Evolutionary conservation across 1,140 invertebrate genomes (phyloP), one percentile per base, ranked within the genome.

Genomic region (Sycobia sp.): DNA sequence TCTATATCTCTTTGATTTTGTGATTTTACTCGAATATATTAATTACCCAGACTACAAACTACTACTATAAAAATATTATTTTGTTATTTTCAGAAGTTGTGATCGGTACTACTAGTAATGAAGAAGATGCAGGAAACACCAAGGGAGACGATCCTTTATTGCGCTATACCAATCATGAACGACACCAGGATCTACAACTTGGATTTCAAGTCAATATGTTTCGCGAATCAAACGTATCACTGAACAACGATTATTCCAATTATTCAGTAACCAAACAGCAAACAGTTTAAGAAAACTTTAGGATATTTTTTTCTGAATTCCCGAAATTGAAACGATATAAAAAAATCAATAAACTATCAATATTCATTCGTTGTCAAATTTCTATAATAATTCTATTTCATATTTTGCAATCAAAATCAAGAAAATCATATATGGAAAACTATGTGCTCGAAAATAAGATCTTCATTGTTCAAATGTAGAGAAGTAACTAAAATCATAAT

Each of bases 161-260:
- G 20, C 69, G 68, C 20, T 81, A 79, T 34, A 81, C 79, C 8
- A 80, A 82, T 67, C 79, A 82, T 25, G 78, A 81, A 44, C 80
- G 80, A 68, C 73, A 77, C 57, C 27, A 50, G 13, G 53, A 44
- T 7, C 11, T 56, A 23, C 43, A 56, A 23, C 59, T 25, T 7
- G 49, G 54, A 38, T 54, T 38, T 23, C 22, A 62, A 62, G n/a
- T 44, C 10, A 18, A 27, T 16, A 61, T 66, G 23, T 20, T 43
- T 7, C n/a, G 57, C 10, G 66, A 69, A 14, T 56, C 68, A 25
- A 57, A 70, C 0, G 71, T 71, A 41, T 64, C 65, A 23, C 60
- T 68, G n/a, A 71, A 71, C 49, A 72, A 70, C 68, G 25, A 67
- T 11, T 36, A 50, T 10, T 14, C 8, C 32, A 49, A 25, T 16